Base-by-base conservation (phyloP, 2,888 invertebrate genomes). In the Coelinius sp. region DNA sequence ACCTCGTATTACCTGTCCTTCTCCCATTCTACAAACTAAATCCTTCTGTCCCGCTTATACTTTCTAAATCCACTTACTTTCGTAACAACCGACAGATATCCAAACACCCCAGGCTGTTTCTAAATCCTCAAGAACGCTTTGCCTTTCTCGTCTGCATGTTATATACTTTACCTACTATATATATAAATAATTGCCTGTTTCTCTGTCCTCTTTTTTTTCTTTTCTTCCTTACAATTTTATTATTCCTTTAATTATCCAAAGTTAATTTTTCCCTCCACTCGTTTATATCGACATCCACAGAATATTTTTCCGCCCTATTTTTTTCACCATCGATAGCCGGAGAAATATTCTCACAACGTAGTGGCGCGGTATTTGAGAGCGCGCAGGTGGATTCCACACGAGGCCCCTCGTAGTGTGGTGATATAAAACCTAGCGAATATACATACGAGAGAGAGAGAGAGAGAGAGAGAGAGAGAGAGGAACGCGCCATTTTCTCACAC, bases 21-120 rank as follows among this genome's bases (percentile, higher is more conserved):
- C 35, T 65, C 68, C 49, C 53, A 49, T 69, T 67, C 63, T 56
- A 46, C 35, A n/a, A n/a, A n/a, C n/a, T 41, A 46, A 63, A 68
- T 59, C 38, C 14, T 25, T 35, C 53, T 41, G 31, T 24, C 78
- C 79, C 81, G 80, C 80, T 84, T 84, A 81, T 84, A 87, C 87
- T 87, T 87, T 87, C 87, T 87, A 87, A 87, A 86, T 84, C 85
- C 85, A 84, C 85, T 85, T 86, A 86, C 85, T 87, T 87, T 87
- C 87, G 86, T 85, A 86, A n/a, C n/a, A n/a, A 86, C 77, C 77
- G 76, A 63, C 74, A 76, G 75, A 75, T 77, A 76, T 73, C 24
- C 20, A 59, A 24, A 63, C n/a, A n/a, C 7, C 52, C 53, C 38
- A 41, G 12, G 25, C 35, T 71, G 68, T 72, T 72, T 72, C 72